Base-by-base conservation (phyloP, 2,113 vertebrate species). In the Morone saxatilis region DNA sequence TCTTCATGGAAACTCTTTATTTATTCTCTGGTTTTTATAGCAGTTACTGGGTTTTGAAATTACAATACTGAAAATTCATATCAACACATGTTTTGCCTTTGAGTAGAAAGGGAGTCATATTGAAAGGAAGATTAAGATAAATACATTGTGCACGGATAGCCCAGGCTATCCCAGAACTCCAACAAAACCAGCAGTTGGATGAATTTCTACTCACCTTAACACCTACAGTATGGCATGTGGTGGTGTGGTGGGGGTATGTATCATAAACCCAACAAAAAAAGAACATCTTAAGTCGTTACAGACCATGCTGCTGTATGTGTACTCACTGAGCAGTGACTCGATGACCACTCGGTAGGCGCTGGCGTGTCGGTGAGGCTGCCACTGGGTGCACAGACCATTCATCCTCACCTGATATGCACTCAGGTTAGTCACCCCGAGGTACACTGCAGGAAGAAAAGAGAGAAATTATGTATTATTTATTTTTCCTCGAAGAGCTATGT, bases 341-440 rank as follows among this genome's bases (percentile, higher is more conserved):
- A 98, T 72, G 22, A 93, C 65, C 3, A 97, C 81, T 8, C 98
- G 94, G 92, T 99, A 99, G 50, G 95, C 86, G 20, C 89, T 96
- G 71, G 97, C 97, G 0, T 99, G 97, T 11, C 94, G 96, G 14
- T 99, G 98, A 10, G 96, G 89, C 88, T 97, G 96, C 98, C 98
- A 99, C 76, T 96, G 97, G 51, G 87, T 88, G 80, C 98, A 99
- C 89, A 99, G 40, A 56, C 97, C 94, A 1, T 88, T 96, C 94
- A 95, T 95, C 79, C 92, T 96, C 69, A 96, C 91, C 86, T 97
- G 96, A 16, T 96, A 96, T 0, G 94, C 80, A 13, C 89, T 96
- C 78, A 99, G 90, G 85, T 95, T 93, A 0, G 93, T 96, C 85
- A 99, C 98, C 0, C 96, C 97, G 76, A 99, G 92, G 83, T 94